Base-by-base conservation (phyloP, 2,888 invertebrate genomes). In the Scaptomyza tumidula region DNA sequence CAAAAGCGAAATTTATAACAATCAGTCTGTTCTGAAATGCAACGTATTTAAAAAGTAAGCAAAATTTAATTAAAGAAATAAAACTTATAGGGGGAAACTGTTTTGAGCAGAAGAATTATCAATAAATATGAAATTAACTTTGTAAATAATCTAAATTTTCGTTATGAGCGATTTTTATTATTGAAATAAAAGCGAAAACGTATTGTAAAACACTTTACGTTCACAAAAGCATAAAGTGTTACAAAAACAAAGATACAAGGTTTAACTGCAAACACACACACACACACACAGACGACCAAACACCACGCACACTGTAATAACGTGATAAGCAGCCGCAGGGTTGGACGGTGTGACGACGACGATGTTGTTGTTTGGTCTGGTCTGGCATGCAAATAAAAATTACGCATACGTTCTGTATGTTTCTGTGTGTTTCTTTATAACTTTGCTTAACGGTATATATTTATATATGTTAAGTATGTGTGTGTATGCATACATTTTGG, bases 281-380 rank as follows among this genome's bases (percentile, higher is more conserved):
- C 11, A 43, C 35, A 11, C 9, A 29, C 6, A 16, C n/a, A 49
- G 10, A 48, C 16, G 6, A 19, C 19, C 35, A 9, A 6, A 29
- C 6, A 16, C n/a, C 16, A 33, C 11, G 10, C 44, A 43, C 6
- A 27, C 16, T 24, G 10, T 3, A 1, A 78, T 71, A 73, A 87
- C 73, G 79, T 76, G 86, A 83, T 83, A 79, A 83, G 82, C 85
- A 70, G 84, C 78, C 88, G 56, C 63, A 71, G 76, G 82, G 68
- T 61, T 16, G 16, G 41, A 16, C 16, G 56, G 50, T 62, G 59
- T 19, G 43, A 31, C 50, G 63, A 31, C 50, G 63, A 54, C 56
- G 63, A 52, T 33, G 57, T 59, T 57, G 78, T 49, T 66, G 72
- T 61, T 67, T 65, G 72, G 72, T 60, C 72, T 79, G 71, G 56